Base-by-base conservation (phyloP, 2,888 invertebrate genomes). In the Drosophila nigritarsus region DNA sequence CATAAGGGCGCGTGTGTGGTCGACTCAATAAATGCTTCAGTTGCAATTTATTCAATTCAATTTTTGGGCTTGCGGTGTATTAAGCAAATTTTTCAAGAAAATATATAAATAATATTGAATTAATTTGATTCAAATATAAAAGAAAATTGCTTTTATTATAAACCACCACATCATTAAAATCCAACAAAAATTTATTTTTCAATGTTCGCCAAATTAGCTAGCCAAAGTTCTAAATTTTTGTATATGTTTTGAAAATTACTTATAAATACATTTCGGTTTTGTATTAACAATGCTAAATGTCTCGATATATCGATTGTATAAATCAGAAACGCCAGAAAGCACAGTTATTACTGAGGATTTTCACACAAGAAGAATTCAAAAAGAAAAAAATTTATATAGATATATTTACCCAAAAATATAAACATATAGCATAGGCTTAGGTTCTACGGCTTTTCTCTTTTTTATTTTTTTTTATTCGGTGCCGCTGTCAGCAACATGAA, bases 401-500 rank as follows among this genome's bases (percentile, higher is more conserved):
- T 11, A 34, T 56, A 32, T 20, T 48, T 59, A 55, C 30, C 7
- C 20, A 20, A 54, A 15, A 40, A 59, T 63, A 40, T 50, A 55
- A 55, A 55, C 40, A 67, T 40, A 61, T 50, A 64, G 60, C 45
- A 71, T 81, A 81, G 89, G 84, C 84, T 87, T 81, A 84, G 83
- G 56, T 56, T n/a, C 60, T 66, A 24, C 36, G 48, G 53, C 63
- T 55, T 53, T 62, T 62, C 69, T 56, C 54, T 49, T 70, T 56
- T 45, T 27, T 34, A 50, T 6, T 48, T 51, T 55, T 54, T 40
- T 73, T 68, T 73, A 67, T 74, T 84, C 65, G 58, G 55, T 67
- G 67, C 64, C 49, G 62, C 66, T 72, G 63, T 65, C 79, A 75
- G 84, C 53, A 72, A 85, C 85, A 85, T 82, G 89, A 77, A 85